Base-by-base conservation (phyloP, 2,888 invertebrate species). In the Callimorpha dominula region DNA sequence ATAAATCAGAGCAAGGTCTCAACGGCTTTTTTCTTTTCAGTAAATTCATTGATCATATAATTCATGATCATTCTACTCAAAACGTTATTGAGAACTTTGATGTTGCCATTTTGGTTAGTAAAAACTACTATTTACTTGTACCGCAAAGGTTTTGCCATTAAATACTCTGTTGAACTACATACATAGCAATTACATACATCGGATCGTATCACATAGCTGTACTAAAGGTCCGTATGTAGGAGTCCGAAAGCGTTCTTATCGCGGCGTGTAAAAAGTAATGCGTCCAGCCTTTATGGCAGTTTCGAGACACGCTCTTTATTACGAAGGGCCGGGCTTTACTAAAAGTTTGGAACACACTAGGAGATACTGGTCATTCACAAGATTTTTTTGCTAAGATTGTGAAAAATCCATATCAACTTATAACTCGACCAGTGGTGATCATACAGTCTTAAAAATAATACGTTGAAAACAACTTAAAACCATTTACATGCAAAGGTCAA, bases 231-330 rank as follows among this genome's bases (percentile, higher is more conserved):
- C 74, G 76, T 81, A 77, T 73, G 81, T 81, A 70, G 74, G 67
- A 73, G 72, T 69, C 82, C 82, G 88, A 87, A 89, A 91, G 90
- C 91, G 90, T 93, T 93, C 94, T 95, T 94, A 95, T 95, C 94
- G 93, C 89, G 86, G 85, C 88, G 88, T 88, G 94, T 95, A 95
- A 95, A 95, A 95, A 95, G 95, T 95, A 95, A 95, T 95, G 95
- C 92, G 92, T 88, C 90, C 92, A 89, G 93, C 93, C 93, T 95
- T 95, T 95, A 95, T 94, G 93, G 95, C 93, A 93, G 94, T 93
- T 94, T 92, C 92, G 95, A 92, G 95, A 94, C 95, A 94, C 92
- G 93, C 94, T 92, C 94, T 94, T 94, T 95, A 95, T 95, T 94
- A 92, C 92, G 82, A 88, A 92, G 93, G 95, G 94, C 89, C 85